Percentiles rank a stretch among this genome's conserved stretches.
Evolutionary conservation across 2,888 invertebrate species (phyloP).

Genomic region (Lepetodrilus schrolli): DNA sequence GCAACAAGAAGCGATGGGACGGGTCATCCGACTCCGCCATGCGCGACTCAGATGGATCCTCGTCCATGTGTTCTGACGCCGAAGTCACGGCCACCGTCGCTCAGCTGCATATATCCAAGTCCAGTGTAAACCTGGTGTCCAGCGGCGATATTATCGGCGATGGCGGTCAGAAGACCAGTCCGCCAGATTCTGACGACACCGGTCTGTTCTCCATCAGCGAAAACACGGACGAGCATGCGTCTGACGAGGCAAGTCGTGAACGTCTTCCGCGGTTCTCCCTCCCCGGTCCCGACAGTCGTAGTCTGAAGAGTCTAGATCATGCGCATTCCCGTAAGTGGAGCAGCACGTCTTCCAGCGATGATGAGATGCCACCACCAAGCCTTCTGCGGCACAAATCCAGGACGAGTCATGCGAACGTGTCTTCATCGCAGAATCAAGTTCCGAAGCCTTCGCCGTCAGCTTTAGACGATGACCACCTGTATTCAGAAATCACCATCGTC

Average conservation of each 20-base stretch:
- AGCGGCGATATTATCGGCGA: constrained; percentile 17
- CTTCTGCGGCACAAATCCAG: not conserved
- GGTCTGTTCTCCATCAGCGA: constrained; percentile 13
- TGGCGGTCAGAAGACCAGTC: not conserved
- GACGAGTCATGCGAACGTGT: not conserved
- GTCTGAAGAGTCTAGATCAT: not conserved
- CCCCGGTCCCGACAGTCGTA: not conserved
- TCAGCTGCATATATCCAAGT: not conserved
- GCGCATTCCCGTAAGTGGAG: not conserved
- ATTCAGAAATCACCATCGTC: not conserved
- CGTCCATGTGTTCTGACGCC: constrained; percentile 37
- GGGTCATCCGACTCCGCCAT: constrained; percentile 45
- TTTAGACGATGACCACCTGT: constrained; percentile 30
- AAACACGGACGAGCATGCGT: not conserved
- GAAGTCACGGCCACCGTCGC: not conserved
- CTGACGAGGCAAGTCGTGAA: constrained; percentile 17
- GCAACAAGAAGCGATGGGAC: constrained; percentile 32
- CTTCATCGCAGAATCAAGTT: not conserved
- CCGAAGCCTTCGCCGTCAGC: not conserved
- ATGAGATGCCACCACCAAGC: not conserved
- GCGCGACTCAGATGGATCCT: constrained; percentile 39
- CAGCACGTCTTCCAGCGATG: constrained; percentile 19
- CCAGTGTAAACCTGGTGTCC: not conserved
- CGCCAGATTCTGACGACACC: constrained; percentile 15
- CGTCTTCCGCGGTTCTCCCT: not conserved